These are phyloP conservation scores for Pollenia angustigena DNA, from an alignment of 2,888 invertebrate species.

Conservation along the genomic window DNA sequence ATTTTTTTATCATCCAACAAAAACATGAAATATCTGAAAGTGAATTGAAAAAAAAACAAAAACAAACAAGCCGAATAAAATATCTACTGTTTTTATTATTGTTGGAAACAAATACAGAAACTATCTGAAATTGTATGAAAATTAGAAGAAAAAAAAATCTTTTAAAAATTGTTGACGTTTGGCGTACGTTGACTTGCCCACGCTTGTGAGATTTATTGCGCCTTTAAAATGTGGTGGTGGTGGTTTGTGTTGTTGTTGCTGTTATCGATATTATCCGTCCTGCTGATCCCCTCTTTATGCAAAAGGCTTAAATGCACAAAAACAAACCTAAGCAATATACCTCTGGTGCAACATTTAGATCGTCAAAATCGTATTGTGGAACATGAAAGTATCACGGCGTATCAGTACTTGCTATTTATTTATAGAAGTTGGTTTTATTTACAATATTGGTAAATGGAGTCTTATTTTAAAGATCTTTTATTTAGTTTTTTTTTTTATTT, in stretches of 20 bases:
- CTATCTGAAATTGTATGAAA: constrained; percentile 34
- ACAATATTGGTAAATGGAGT: constrained; percentile 25
- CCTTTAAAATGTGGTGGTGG: constrained; percentile 64
- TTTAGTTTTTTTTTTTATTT: constrained; percentile 4
- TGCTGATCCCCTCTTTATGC: constrained; percentile 32
- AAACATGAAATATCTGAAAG: constrained; percentile 53
- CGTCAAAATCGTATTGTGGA: constrained; percentile 11
- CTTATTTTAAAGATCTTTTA: constrained; percentile 42
- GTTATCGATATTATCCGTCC: constrained; percentile 41
- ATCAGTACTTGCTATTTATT: constrained; percentile 20
- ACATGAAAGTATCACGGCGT: neutral
- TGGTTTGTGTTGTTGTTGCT: neutral
- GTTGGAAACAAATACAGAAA: constrained; percentile 12
- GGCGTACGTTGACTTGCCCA: constrained; percentile 74
- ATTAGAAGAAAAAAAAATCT: constrained; percentile 28
- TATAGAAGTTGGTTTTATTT: constrained; percentile 3
- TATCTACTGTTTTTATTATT: constrained; percentile 27
- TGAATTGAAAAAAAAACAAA: constrained; percentile 41
- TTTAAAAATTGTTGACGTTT: constrained; percentile 70
- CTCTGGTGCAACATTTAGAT: neutral
- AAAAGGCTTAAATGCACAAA: neutral
- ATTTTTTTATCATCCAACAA: constrained; percentile 27
- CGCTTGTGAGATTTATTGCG: constrained; percentile 71
- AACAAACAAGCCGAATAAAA: constrained; percentile 16
- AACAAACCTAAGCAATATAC: neutral